Conservation (phyloP, 2,113 vertebrate species). For the Leucopsar rothschildi region DNA sequence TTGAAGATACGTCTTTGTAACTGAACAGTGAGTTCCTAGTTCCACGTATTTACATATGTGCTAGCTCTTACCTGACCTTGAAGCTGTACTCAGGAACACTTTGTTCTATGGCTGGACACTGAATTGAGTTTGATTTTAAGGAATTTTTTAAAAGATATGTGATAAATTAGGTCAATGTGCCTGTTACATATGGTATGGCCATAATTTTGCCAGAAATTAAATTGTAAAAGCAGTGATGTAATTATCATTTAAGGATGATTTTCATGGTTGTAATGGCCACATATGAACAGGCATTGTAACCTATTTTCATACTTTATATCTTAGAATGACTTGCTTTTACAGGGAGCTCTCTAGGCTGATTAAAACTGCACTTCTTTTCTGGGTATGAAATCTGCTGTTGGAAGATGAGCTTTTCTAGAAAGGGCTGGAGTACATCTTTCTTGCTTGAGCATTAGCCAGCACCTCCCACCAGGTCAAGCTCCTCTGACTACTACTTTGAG, state of each 20-base stretch:
- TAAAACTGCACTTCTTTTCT: not conserved
- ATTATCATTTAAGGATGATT: not conserved
- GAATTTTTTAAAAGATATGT: not conserved
- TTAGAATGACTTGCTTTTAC: not conserved
- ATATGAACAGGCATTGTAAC: not conserved
- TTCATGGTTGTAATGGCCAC: not conserved
- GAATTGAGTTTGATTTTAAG: not conserved
- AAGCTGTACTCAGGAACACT: not conserved
- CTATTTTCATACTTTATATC: not conserved
- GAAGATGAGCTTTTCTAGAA: not conserved
- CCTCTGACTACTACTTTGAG: not conserved
- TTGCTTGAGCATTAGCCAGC: not conserved
- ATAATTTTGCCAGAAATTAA: not conserved
- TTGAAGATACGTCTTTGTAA: not conserved
- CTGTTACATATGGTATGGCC: not conserved
- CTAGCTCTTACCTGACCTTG: not conserved
- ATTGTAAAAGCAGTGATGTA: not conserved
- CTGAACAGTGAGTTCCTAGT: not conserved
- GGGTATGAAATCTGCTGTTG: not conserved
- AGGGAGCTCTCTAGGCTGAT: not conserved
- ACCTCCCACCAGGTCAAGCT: not conserved
- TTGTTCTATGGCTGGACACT: not conserved
- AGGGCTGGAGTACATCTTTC: not conserved
- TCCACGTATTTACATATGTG: not conserved
- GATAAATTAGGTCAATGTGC: not conserved